These are phyloP conservation scores for Cotesia glomerata DNA, from an alignment of 1,140 invertebrate genomes.

Conservation along the genomic window DNA sequence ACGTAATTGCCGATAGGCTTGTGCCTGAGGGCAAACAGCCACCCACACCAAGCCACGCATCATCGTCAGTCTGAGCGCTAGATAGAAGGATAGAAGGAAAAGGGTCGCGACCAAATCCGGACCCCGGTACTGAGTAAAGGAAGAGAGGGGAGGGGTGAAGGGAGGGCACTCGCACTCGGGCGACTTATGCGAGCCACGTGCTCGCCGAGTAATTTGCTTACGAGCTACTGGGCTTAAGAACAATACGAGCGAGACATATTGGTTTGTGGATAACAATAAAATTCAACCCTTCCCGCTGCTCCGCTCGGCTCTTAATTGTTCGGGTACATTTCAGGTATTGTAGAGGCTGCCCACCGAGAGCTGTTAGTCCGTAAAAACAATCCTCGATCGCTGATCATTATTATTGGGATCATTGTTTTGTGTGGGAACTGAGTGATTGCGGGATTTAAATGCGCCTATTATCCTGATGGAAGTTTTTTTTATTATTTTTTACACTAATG, in stretches of 20 bases:
- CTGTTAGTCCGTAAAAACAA: background rate
- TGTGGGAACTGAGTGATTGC: too few species aligned
- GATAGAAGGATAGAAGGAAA: background rate
- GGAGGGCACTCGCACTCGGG: constrained; percentile 16
- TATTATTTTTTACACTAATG: background rate
- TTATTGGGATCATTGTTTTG: background rate
- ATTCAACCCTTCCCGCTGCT: constrained; percentile 10
- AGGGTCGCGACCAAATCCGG: constrained; percentile 15
- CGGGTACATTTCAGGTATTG: background rate
- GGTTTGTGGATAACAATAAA: constrained; percentile 41
- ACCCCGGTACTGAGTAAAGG: too few species aligned
- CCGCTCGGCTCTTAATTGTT: background rate
- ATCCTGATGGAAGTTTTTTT: background rate
- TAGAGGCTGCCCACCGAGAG: background rate
- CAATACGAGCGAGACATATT: constrained; percentile 41
- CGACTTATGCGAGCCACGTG: constrained; percentile 55
- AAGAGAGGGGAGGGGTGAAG: too few species aligned
- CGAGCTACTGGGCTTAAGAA: constrained; percentile 41
- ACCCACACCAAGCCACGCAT: background rate
- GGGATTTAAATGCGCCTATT: too few species aligned
- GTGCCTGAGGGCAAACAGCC: constrained; percentile 38
- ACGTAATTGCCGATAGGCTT: constrained; percentile 50
- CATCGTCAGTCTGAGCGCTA: constrained; percentile 17
- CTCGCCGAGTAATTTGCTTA: constrained; percentile 54
- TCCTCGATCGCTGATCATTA: background rate